phyloP scores from a whole-genome alignment of 2,888 invertebrate genomes.

The Polia nebulosa region DNA sequence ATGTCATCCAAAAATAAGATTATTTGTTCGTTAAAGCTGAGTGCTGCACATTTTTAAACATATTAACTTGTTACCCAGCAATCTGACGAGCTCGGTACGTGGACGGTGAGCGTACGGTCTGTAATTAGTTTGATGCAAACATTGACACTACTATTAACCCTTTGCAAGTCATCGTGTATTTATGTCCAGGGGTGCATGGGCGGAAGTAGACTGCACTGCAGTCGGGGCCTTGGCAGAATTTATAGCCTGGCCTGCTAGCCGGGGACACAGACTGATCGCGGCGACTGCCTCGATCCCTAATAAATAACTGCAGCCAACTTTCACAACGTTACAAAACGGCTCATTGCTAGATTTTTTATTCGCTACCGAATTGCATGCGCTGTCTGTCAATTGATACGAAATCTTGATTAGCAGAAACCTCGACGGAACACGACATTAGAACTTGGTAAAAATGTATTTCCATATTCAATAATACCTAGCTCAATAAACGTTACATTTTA shows the following conservation, averaged over 20 bases:
- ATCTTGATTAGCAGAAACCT: conserved; percentile 51
- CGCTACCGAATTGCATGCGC: conserved; percentile 56
- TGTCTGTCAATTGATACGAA: conserved; percentile 64
- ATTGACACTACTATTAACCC: conserved; percentile 54
- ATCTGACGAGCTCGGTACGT: conserved; percentile 2
- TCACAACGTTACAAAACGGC: conserved; percentile 69
- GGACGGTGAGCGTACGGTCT: neutral
- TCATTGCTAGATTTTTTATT: conserved; percentile 69
- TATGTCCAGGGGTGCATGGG: conserved; percentile 77
- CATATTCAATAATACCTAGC: conserved; percentile 43
- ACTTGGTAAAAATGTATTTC: conserved; percentile 33
- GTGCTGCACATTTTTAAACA: conserved; percentile 42
- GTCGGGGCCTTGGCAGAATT: conserved; percentile 78
- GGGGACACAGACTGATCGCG: conserved; percentile 81
- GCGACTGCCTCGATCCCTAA: conserved; percentile 82
- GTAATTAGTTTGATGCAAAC: conserved; percentile 47
- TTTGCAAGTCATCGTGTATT: conserved; percentile 77
- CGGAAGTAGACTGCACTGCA: conserved; percentile 81
- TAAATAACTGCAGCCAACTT: conserved; percentile 83
- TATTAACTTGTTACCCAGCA: conserved; percentile 25
- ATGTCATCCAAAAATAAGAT: conserved; percentile 43
- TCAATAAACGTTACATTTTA: conserved; percentile 45
- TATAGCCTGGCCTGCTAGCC: conserved; percentile 76
- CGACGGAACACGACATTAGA: conserved; percentile 30
- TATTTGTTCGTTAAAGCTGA: conserved; percentile 38